Evolutionary conservation across 2,113 vertebrate genomes (phyloP).

Genomic region (Chamaea fasciata): DNA sequence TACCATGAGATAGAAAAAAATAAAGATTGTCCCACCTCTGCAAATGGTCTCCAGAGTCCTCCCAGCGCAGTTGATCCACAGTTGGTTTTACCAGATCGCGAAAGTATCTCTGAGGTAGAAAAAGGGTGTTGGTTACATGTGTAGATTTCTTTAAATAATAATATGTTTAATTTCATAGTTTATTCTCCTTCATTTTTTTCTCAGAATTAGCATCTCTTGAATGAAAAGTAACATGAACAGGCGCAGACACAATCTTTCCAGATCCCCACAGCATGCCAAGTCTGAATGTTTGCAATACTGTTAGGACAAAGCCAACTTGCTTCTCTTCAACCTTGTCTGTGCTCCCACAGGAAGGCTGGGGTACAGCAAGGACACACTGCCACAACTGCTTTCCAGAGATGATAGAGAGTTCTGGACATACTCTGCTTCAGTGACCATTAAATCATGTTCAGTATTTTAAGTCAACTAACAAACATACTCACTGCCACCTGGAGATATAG

Average conservation of each 20-base stretch:
- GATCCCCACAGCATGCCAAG: neutral
- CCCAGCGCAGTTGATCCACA: conserved; percentile 72
- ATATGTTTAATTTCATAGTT: neutral
- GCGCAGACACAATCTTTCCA: neutral
- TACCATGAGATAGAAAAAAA: neutral
- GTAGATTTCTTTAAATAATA: neutral
- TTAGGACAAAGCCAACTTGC: neutral
- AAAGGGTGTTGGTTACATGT: neutral
- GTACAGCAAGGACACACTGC: neutral
- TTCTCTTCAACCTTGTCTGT: neutral
- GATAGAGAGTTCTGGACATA: neutral
- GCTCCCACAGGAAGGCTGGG: neutral
- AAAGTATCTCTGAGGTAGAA: conserved; percentile 78
- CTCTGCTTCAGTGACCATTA: neutral
- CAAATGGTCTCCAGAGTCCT: conserved; percentile 65
- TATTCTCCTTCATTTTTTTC: neutral
- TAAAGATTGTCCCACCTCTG: conserved; percentile 29
- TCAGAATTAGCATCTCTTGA: neutral
- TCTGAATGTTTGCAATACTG: neutral
- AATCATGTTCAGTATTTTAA: neutral
- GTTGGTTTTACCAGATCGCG: conserved; percentile 69
- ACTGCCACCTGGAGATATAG: neutral
- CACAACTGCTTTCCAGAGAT: neutral
- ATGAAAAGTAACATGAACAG: neutral
- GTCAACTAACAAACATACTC: neutral